phyloP scores from a whole-genome alignment of 2,113 vertebrate species.

The Alouatta palliata region DNA sequence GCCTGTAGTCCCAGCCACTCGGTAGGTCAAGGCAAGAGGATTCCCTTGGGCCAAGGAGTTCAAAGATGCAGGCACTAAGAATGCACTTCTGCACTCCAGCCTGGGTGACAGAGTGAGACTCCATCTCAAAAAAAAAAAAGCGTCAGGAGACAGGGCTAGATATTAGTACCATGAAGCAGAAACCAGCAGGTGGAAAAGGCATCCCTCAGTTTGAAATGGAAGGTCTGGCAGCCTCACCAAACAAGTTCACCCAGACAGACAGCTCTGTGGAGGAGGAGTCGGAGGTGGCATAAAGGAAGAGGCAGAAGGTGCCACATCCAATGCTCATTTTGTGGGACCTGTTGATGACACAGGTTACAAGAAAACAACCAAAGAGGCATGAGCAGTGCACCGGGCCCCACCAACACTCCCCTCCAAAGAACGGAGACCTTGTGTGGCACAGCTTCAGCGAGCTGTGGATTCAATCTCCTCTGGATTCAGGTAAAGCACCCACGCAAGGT shows the following conservation, averaged over 20 bases:
- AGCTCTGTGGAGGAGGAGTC: not conserved
- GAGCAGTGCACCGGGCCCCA: no score
- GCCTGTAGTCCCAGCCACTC: not conserved
- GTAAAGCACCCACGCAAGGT: not conserved
- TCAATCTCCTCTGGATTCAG: not conserved
- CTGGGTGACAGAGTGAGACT: not conserved
- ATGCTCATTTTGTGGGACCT: not conserved
- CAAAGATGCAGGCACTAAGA: not conserved
- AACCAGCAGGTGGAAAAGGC: not conserved
- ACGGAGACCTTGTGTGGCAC: not conserved
- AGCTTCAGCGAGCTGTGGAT: not conserved
- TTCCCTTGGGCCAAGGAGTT: not conserved
- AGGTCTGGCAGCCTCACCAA: not conserved
- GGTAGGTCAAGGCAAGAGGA: not conserved
- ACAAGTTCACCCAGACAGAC: conserved; percentile 48
- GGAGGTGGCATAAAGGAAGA: not conserved
- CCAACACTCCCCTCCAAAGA: not conserved
- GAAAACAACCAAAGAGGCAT: not conserved
- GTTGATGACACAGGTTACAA: accelerated
- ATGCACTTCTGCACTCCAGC: not conserved
- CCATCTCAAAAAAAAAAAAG: not conserved
- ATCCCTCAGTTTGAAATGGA: not conserved
- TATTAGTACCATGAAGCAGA: not conserved
- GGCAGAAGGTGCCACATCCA: not conserved
- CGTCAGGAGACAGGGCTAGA: not conserved